These are phyloP conservation scores for Streptopelia turtur DNA, from an alignment of 2,797 vertebrate species.

Conservation along the genomic window DNA sequence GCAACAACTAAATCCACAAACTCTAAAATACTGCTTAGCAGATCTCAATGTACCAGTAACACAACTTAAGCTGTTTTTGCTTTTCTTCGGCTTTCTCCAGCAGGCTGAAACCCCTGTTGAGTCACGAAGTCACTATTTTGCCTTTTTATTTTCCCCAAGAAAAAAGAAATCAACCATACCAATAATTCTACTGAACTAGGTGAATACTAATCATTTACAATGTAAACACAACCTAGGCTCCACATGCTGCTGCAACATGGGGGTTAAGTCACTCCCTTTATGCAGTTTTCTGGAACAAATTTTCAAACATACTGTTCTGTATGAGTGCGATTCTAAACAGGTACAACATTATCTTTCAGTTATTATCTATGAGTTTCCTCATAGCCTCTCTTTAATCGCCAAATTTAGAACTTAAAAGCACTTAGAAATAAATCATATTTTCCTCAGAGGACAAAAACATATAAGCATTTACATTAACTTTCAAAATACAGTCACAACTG, in stretches of 20 bases:
- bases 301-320: accelerated
- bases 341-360: not conserved
- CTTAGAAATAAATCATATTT: accelerated
- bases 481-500: not conserved
- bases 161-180: not conserved
- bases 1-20: not conserved
- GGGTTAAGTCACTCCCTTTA: not conserved
- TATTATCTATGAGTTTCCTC: not conserved
- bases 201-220: not conserved
- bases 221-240: not conserved
- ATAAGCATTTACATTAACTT: not conserved
- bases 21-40: not conserved
- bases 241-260: not conserved
- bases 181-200: not conserved
- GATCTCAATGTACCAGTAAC: not conserved
- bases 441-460: not conserved
- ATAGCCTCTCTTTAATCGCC: not conserved
- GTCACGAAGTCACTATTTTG: too few species aligned
- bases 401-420: not conserved
- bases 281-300: not conserved
- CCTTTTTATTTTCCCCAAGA: not conserved
- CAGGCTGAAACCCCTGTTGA: not conserved
- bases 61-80: not conserved
- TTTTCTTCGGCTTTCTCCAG: not conserved
- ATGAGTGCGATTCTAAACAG: not conserved